phyloP scores from a whole-genome alignment of 64 coral and sea anemone species.

The Stichodactyla mertensii region DNA sequence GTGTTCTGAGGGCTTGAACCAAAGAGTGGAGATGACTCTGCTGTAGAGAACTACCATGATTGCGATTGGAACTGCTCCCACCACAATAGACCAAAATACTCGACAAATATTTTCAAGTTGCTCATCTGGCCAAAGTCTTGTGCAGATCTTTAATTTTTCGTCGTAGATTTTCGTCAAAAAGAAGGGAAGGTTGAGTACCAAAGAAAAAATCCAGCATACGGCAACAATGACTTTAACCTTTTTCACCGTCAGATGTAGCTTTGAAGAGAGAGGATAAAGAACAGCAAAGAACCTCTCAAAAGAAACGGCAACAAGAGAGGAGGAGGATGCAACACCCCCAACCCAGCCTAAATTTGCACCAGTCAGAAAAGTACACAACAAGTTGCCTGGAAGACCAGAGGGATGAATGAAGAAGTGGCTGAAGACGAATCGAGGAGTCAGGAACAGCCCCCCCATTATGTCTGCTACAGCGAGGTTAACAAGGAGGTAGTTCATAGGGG shows the following conservation, averaged over 20 bases:
- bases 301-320: neutral
- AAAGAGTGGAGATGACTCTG: no score
- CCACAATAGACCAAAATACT: no score
- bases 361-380: neutral
- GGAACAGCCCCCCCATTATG: neutral
- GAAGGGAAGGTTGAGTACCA: no score
- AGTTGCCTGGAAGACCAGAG: neutral
- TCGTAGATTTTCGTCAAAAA: neutral
- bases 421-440: neutral
- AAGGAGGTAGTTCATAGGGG: constrained; percentile 19
- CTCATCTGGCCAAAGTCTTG: no score
- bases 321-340: neutral
- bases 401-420: neutral
- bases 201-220: no score
- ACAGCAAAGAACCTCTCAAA: neutral
- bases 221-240: no score
- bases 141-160: no score
- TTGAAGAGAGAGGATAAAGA: neutral
- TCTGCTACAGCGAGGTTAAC: constrained; percentile 17
- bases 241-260: neutral
- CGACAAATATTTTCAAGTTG: no score
- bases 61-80: neutral
- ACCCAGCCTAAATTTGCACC: neutral
- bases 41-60: no score
- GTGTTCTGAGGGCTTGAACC: no score